These are phyloP conservation scores for Drosophila histrio DNA, from an alignment of 2,888 invertebrate species.

Conservation along the genomic window DNA sequence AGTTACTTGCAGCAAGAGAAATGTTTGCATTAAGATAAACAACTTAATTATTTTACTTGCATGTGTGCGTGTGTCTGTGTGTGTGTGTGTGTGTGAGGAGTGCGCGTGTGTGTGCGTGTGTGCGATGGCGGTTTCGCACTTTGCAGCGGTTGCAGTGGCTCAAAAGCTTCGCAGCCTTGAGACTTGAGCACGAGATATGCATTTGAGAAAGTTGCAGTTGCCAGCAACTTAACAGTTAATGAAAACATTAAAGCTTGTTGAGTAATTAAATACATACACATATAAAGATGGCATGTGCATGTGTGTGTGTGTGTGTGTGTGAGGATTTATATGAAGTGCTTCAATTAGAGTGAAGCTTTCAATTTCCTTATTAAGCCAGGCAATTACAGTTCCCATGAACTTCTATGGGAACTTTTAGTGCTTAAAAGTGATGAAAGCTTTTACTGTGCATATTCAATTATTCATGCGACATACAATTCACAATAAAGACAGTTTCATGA, in stretches of 20 bases:
- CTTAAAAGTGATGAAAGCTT: too few relatives aligned
- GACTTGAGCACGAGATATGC: constrained; percentile 36
- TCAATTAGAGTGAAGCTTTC: constrained; percentile 42
- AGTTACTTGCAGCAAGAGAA: constrained; percentile 66
- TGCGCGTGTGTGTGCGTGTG: not conserved
- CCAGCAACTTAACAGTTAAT: constrained; percentile 36
- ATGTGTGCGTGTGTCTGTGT: constrained; percentile 15
- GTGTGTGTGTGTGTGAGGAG: constrained; percentile 10
- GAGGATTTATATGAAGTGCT: constrained; percentile 23
- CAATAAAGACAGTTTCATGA: too few relatives aligned
- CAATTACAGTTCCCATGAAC: constrained; percentile 1
- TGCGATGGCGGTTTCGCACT: constrained; percentile 29
- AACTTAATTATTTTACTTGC: constrained; percentile 72
- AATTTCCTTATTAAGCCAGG: constrained; percentile 21
- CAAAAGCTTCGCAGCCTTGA: constrained; percentile 8
- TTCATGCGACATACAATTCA: not conserved
- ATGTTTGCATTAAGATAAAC: constrained; percentile 75
- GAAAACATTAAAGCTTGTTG: constrained; percentile 48
- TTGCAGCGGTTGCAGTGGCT: constrained; percentile 36
- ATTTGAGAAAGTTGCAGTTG: constrained; percentile 36
- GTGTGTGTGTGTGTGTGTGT: not conserved
- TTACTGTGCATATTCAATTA: not conserved
- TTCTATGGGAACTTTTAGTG: too few relatives aligned
- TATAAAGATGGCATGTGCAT: not conserved
- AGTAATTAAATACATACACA: constrained; percentile 53